Evolutionary conservation across 2,797 vertebrate species (phyloP), one percentile per base, ranked within the genome.

Genomic region (Acropternis orthonyx): DNA sequence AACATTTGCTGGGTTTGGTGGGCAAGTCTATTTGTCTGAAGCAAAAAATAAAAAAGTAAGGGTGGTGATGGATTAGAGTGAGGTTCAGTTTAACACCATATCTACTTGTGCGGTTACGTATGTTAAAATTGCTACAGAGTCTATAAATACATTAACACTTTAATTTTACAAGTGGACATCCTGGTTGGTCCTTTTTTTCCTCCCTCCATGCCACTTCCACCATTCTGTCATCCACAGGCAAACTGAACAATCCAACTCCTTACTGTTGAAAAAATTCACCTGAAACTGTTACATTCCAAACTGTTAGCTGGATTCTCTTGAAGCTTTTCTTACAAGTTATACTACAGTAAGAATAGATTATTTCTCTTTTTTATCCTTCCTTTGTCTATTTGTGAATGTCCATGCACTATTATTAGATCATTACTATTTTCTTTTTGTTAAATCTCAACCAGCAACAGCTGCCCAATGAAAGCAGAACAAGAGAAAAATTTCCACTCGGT

Each of bases 1-100:
- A 88, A 7, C 1, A 2, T 63, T 9, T 52, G 12, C 7, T 46
- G 15, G 17, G 49, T 72, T 84, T 43, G 46, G 24, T 37, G 10
- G 14, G 6, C 9, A 84, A 67, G 6, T 27, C 5, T 58, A 19
- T 23, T 27, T 14, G 18, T 14, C 20, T 62, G 18, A 89, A 73
- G 32, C 3, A 51, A 85, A 66, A 30, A 14, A 18, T 20, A 65
- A 80, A 41, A 18, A 72, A 39, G 0, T 10, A 37, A n/a, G 9
- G 12, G 2, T 32, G 23, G 2, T 49, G 3, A 1, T 30, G 10
- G 9, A 49, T 79, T 16, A 67, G 28, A 68, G 6, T 9, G 6
- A 68, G 1, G 3, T 52, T 74, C 30, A 18, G 9, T 58, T 34
- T 80, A 62, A 52, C 1, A 6, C 2, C 14, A 37, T 0, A 2